Evolutionary conservation across 1,140 invertebrate genomes (phyloP), one percentile per base, ranked within the genome.

Genomic region (Ceratosolen solmsi): DNA sequence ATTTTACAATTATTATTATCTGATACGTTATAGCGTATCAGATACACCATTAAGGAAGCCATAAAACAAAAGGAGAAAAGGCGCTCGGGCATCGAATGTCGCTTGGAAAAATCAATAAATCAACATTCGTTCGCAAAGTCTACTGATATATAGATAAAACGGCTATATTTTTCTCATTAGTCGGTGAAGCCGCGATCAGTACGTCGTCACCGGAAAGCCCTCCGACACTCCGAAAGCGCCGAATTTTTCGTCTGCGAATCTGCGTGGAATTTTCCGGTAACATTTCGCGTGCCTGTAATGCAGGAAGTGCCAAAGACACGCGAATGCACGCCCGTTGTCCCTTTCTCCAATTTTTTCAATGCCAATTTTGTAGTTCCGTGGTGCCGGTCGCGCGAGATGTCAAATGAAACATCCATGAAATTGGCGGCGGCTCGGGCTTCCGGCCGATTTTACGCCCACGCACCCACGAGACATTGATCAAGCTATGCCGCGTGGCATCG

Each of bases 291-390:
- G 58, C 25, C 25, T 63, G n/a, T 30, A 30, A 4, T 54, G 20
- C 4, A 25, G 13, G 54, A 60, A 56, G n/a, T 8, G 17, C 65
- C 65, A 78, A 82, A 77, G 68, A 82, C 78, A 82, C 75, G 75
- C 77, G 68, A 82, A 73, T 78, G 78, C 75, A 22, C 25, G 20
- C n/a, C n/a, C 51, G 22, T 68, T 36, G n/a, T 25, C 58, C 58
- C 30, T 25, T 54, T 75, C 72, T n/a, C 80, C 71, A 74, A 73
- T 78, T 82, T 82, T 82, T 82, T 82, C 80, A 82, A 78, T 73
- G 80, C 71, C 80, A 72, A 82, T 78, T 82, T 77, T 65, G n/a
- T 54, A 78, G 70, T 78, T 65, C 54, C 65, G 36, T 38, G 1
- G 20, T 30, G 25, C 20, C 20, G 54, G n/a, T n/a, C 77, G 38